These are phyloP conservation scores for Acrobasis repandana DNA, from an alignment of 2,888 invertebrate genomes.

Conservation along the genomic window DNA sequence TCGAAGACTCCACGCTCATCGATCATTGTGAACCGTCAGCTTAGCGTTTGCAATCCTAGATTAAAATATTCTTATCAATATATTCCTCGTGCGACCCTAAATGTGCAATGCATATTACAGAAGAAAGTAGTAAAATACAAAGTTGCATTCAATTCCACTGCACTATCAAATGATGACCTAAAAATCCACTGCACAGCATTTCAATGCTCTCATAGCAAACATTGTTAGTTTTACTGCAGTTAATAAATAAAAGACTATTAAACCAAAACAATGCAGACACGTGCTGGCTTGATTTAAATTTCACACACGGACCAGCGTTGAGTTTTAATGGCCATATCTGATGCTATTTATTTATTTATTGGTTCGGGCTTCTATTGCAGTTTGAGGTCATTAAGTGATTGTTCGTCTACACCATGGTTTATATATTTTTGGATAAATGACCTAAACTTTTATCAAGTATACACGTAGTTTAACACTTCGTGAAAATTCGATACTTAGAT, in stretches of 20 bases:
- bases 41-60: too few relatives aligned
- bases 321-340: conserved; percentile 29
- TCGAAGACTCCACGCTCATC: too few relatives aligned
- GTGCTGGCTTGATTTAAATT: conserved; percentile 31
- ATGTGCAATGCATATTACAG: not conserved
- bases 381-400: not conserved
- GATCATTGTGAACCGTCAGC: too few relatives aligned
- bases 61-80: too few relatives aligned
- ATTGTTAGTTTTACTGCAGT: conserved; percentile 20
- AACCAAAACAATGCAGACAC: conserved; percentile 25
- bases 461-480: too few relatives aligned
- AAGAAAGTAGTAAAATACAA: conserved; percentile 10
- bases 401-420: not conserved
- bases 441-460: too few relatives aligned
- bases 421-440: too few relatives aligned
- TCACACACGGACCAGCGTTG: conserved; percentile 29
- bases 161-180: conserved; percentile 2
- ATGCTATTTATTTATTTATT: conserved; percentile 31
- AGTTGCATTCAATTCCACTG: conserved; percentile 4
- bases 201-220: conserved; percentile 7
- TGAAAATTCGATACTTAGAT: too few relatives aligned
- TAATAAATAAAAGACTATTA: conserved; percentile 22
- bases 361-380: conserved; percentile 22
- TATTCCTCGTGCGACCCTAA: too few relatives aligned
- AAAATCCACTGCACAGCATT: conserved; percentile 10